A percentile compares a stretch with the other conserved stretches of the same genome.
phyloP scores from a whole-genome alignment of 2,888 invertebrate genomes.

The Drosophila mimetica region DNA sequence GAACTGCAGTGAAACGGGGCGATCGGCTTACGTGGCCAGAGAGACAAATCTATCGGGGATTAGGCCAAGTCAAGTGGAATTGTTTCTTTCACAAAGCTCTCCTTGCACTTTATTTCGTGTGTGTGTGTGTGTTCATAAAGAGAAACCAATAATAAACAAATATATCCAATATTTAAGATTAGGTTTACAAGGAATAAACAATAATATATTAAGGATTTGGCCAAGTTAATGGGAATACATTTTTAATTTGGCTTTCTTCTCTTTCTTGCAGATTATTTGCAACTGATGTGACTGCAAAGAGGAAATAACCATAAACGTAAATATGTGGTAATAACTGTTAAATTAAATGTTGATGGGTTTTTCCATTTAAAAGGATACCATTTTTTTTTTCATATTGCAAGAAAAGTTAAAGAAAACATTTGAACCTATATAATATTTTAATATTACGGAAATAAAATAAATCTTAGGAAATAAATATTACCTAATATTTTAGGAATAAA shows the following conservation, averaged over 20 bases:
- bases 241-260: too few species aligned
- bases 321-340: background rate
- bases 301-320: background rate
- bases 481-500: too few species aligned
- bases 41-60: constrained; percentile 52
- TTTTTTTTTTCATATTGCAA: background rate
- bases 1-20: constrained; percentile 35
- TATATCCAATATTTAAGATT: too few species aligned
- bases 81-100: constrained; percentile 13
- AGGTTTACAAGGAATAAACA: background rate
- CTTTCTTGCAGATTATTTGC: background rate
- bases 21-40: constrained; percentile 68
- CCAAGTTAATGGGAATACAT: background rate
- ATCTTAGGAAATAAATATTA: background rate
- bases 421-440: too few species aligned
- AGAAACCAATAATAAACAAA: background rate
- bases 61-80: constrained; percentile 50
- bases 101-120: constrained; percentile 3
- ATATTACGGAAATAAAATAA: background rate
- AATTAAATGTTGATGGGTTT: background rate
- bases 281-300: background rate
- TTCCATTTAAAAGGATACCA: background rate
- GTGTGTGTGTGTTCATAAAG: constrained; percentile 10
- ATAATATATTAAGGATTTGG: background rate
- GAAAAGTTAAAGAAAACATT: too few species aligned